Evolutionary conservation across 2,113 vertebrate genomes (phyloP), one percentile per base, ranked within the genome.

Genomic region (Patagioenas fasciata): DNA sequence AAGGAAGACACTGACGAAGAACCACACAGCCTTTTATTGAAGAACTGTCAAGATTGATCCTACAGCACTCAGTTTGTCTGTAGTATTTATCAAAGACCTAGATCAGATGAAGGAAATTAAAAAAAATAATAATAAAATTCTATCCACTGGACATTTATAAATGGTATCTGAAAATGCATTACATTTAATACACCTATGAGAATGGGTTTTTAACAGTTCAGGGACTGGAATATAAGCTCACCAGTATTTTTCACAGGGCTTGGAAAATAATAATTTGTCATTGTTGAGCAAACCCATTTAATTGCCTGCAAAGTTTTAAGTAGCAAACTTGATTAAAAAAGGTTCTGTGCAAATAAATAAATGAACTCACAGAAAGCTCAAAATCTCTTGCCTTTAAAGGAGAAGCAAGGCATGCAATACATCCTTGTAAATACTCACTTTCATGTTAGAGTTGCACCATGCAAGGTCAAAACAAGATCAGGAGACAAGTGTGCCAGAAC

Each of bases 11-110:
- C 98, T 98, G 98, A 98, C 98, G 97, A 97, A 98, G 98, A 99
- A 98, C 98, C 97, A 98, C 97, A 97, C 97, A 98, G 98, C 97
- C 98, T 98, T 98, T 98, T 99, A 98, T 98, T 98, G 98, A 98
- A 98, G 98, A 99, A 98, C 98, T 99, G 98, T 98, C 98, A 98
- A 97, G 98, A 97, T 95, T 97, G 96, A 87, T 98, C 98, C 98
- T 97, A 95, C 95, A 97, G 98, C 96, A 97, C 96, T 97, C 97
- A 97, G 97, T 98, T 98, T 98, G 97, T 98, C 98, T 98, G 98
- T 98, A 98, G 97, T 98, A 97, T 98, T 98, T 98, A 98, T 98
- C 98, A 98, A 97, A 98, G 98, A 97, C 97, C 97, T 95, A 93
- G 92, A 98, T 98, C 98, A 98, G 97, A 98, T 96, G 98, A 98